Evolutionary conservation across 2,797 vertebrate species (phyloP).

Genomic region (Tarsius wallacei): DNA sequence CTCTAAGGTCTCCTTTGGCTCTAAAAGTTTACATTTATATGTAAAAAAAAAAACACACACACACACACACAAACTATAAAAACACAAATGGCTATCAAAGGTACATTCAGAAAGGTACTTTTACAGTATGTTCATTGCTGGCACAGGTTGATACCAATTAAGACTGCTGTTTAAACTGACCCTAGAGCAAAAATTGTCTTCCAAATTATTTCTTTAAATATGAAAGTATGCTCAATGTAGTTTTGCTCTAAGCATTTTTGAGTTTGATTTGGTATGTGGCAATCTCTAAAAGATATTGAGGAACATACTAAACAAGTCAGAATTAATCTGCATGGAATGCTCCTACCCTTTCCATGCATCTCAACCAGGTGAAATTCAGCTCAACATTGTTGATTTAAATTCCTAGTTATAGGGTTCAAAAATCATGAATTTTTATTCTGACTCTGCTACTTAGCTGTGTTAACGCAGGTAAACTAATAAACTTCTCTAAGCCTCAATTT

Average conservation of each 20-base stretch:
- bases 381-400: not conserved
- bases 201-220: not conserved
- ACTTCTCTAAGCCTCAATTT: constrained; percentile 18
- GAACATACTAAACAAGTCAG: not conserved
- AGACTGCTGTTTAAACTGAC: not conserved
- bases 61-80: not conserved
- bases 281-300: not conserved
- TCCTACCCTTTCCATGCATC: not conserved
- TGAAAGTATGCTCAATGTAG: not conserved
- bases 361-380: not conserved
- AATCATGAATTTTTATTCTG: not conserved
- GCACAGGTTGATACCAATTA: not conserved
- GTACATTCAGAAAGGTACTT: not conserved
- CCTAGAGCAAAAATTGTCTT: not conserved
- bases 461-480: constrained; percentile 3
- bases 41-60: not conserved
- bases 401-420: not conserved
- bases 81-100: not conserved
- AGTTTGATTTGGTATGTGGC: not conserved
- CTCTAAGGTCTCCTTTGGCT: not conserved
- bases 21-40: not conserved
- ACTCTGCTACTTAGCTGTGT: not conserved
- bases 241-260: not conserved
- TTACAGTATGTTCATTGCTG: not conserved
- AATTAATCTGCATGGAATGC: not conserved